phyloP scores from a whole-genome alignment of 2,113 vertebrate species.

The Plotosus lineatus region DNA sequence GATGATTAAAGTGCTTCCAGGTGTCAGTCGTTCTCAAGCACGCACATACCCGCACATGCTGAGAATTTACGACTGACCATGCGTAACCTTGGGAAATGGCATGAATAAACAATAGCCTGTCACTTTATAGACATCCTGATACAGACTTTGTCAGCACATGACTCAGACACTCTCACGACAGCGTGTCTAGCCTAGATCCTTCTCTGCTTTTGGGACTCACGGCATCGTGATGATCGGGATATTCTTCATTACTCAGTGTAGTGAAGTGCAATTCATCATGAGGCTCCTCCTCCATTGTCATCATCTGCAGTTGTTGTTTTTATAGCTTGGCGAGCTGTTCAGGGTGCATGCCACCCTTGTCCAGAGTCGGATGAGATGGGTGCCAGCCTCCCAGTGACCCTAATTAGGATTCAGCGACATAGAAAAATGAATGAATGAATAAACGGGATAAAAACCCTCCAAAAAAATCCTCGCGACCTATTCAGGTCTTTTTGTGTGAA shows the following conservation, averaged over 20 bases:
- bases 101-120: constrained; percentile 22
- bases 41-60: background rate
- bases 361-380: too few relatives aligned
- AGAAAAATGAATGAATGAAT: too few relatives aligned
- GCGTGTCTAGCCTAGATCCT: constrained; percentile 19
- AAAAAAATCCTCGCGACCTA: too few relatives aligned
- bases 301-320: background rate
- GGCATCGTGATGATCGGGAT: background rate
- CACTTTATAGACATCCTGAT: background rate
- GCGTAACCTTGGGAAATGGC: constrained; percentile 28
- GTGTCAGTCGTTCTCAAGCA: background rate
- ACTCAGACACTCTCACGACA: constrained; percentile 10
- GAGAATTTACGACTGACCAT: constrained; percentile 15
- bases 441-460: too few relatives aligned
- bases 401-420: too few relatives aligned
- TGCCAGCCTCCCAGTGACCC: too few relatives aligned
- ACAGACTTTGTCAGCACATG: constrained; percentile 23
- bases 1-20: constrained; percentile 4
- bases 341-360: too few relatives aligned
- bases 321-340: too few relatives aligned
- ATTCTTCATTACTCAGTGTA: background rate
- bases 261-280: background rate
- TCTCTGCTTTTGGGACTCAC: background rate
- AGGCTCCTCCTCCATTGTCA: background rate
- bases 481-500: too few relatives aligned